A percentile compares a stretch with the other conserved stretches of the same genome.
Conservation (phyloP, 2,113 vertebrate genomes). For the Oreotrochilus melanogaster region DNA sequence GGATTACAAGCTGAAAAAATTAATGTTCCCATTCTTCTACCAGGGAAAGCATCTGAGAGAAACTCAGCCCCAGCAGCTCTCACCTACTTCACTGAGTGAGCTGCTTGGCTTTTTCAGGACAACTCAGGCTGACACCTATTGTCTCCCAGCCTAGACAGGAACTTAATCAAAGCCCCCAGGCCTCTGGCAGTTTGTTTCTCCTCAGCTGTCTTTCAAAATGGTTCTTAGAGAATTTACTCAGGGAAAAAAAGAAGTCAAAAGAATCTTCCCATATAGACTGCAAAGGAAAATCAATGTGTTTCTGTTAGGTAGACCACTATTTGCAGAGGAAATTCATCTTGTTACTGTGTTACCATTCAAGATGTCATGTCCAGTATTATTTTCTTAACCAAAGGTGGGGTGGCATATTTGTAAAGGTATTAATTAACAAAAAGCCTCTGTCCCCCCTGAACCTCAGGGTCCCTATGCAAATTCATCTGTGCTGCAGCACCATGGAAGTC, state of each 20-base stretch:
- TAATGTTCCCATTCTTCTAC: background rate
- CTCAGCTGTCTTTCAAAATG: background rate
- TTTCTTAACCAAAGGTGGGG: background rate
- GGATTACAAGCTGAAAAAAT: background rate
- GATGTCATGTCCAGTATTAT: background rate
- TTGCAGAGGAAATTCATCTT: background rate
- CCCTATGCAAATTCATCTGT: background rate
- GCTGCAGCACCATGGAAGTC: background rate
- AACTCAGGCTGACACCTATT: background rate
- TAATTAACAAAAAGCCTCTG: background rate
- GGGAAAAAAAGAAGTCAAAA: background rate
- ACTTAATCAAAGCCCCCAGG: background rate
- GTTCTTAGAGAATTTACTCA: background rate
- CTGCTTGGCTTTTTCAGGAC: background rate
- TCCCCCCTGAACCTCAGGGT: background rate
- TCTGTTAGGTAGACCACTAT: background rate
- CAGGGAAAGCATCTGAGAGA: background rate
- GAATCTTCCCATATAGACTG: background rate
- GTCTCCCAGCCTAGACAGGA: background rate
- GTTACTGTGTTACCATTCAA: background rate
- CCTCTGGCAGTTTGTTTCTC: background rate
- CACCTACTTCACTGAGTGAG: background rate
- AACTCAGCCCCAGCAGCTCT: background rate
- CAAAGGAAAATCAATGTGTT: fast-evolving
- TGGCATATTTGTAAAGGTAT: background rate